Evolutionary conservation across 2,888 invertebrate species (phyloP).

Genomic region (Andrena flavipes): DNA sequence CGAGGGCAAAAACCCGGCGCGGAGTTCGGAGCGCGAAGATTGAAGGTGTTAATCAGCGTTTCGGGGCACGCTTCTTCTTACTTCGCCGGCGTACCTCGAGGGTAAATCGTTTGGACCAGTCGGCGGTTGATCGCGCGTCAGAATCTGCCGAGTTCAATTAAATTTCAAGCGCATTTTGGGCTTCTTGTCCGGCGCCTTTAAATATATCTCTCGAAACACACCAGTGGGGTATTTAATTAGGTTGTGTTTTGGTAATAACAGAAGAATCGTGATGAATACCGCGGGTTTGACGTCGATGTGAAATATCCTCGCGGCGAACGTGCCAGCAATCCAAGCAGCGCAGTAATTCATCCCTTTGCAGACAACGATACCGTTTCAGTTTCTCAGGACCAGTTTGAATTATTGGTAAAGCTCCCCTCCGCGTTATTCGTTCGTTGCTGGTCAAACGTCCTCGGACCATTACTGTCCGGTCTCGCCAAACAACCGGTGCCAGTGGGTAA

Average conservation of each 20-base stretch:
- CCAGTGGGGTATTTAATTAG: not conserved
- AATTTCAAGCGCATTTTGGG: not conserved
- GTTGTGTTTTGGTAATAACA: not conserved
- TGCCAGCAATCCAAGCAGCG: slow-evolving; percentile 6
- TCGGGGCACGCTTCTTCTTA: not conserved
- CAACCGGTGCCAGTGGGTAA: slow-evolving; percentile 63
- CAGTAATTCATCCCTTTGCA: slow-evolving; percentile 16
- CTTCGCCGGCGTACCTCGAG: not conserved
- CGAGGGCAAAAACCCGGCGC: slow-evolving; percentile 23
- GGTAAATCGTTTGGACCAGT: not conserved
- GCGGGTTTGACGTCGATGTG: not conserved
- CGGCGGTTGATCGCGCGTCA: not conserved
- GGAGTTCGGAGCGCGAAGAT: not conserved
- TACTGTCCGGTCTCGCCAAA: slow-evolving; percentile 50
- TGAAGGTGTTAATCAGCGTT: slow-evolving; percentile 22
- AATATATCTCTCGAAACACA: too few relatives aligned
- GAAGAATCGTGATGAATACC: not conserved
- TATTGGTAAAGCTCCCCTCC: slow-evolving; percentile 21
- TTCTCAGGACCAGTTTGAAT: slow-evolving; percentile 36
- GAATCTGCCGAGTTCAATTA: not conserved
- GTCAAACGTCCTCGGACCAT: slow-evolving; percentile 50
- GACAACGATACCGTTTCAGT: slow-evolving; percentile 25
- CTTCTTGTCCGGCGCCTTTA: too few relatives aligned
- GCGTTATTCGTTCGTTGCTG: slow-evolving; percentile 37
- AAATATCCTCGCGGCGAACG: slow-evolving; percentile 12